Percentiles rank a stretch among this genome's conserved stretches.
Evolutionary conservation across 1,140 invertebrate genomes (phyloP).

Genomic region (Drosophila lini): DNA sequence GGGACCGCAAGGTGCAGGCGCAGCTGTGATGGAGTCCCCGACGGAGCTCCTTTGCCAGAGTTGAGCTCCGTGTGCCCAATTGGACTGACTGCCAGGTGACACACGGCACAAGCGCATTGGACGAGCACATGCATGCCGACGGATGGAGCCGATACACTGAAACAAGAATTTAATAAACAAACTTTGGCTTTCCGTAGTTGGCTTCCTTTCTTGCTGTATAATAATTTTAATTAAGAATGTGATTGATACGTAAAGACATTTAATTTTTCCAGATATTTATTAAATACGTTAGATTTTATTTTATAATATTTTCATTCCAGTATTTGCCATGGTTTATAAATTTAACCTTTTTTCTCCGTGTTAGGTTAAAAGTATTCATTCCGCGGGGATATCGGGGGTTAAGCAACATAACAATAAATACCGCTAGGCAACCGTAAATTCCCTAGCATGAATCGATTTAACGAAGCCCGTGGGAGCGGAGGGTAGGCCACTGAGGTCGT

Average conservation of each 20-base stretch:
- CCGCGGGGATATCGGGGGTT: slow-evolving; percentile 9
- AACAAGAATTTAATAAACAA: not conserved
- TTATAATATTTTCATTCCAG: not conserved
- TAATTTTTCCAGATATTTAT: no score
- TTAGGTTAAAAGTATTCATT: slow-evolving; percentile 6
- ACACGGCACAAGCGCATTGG: slow-evolving; percentile 52
- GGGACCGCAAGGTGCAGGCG: slow-evolving; percentile 42
- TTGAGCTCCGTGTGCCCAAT: slow-evolving; percentile 63
- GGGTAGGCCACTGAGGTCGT: slow-evolving; percentile 20
- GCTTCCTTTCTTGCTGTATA: no score
- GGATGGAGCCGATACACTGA: not conserved
- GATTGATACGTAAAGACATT: no score
- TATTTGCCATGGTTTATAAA: not conserved
- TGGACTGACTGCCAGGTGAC: slow-evolving; percentile 64
- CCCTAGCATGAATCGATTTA: slow-evolving; percentile 81
- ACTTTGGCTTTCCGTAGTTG: no score
- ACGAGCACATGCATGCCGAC: slow-evolving; percentile 41
- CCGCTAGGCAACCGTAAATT: slow-evolving; percentile 80
- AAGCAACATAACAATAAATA: slow-evolving; percentile 78
- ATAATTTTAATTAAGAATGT: no score
- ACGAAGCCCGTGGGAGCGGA: slow-evolving; percentile 53
- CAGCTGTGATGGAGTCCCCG: slow-evolving; percentile 39
- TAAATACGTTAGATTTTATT: no score
- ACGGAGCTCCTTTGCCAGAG: slow-evolving; percentile 26
- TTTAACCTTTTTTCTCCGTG: slow-evolving; percentile 3